Evolutionary conservation across 2,888 invertebrate genomes (phyloP), one percentile per base, ranked within the genome.

Genomic region (Allophyes oxyacanthae): DNA sequence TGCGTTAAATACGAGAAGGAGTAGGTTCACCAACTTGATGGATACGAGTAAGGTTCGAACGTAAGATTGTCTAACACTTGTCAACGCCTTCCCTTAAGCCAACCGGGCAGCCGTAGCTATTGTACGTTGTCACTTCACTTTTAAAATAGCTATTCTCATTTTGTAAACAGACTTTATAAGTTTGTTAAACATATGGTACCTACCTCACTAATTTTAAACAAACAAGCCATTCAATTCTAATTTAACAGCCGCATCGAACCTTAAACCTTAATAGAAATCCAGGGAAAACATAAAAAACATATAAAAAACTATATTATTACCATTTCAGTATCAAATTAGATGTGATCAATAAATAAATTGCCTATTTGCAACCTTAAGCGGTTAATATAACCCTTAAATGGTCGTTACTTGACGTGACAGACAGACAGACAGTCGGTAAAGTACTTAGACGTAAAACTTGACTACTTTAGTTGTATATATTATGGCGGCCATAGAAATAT

Each of bases 321-420:
- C 83, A 83, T 84, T 72, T 74, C 44, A 32, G 72, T 70, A 26
- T 64, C 59, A 49, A 81, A 81, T 82, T 81, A 81, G 83, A 82
- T 75, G 68, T 72, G 60, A 69, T 71, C 68, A 80, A 83, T 82
- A 84, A 86, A 88, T 89, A 89, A 90, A 89, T 86, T 83, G 84
- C 79, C 81, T 83, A 87, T 89, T 89, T 90, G 85, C 85, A 87
- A 89, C 90, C 87, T 84, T 88, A 90, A 85, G 83, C 79, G 87
- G 87, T 86, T 89, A 89, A 89, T 89, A 86, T 81, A 81, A 61
- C 59, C 88, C 87, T 68, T 89, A 87, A 70, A 91, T 79, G 90
- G 90, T 30, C 49, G 50, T 69, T 57, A 72, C 67, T 72, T 71
- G 78, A 76, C 72, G 80, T 87, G 90, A 89, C 86, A 81, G 89